Evolutionary conservation across 1,140 invertebrate species (phyloP), one percentile per base, ranked within the genome.

Genomic region (Trichonephila clavata): DNA sequence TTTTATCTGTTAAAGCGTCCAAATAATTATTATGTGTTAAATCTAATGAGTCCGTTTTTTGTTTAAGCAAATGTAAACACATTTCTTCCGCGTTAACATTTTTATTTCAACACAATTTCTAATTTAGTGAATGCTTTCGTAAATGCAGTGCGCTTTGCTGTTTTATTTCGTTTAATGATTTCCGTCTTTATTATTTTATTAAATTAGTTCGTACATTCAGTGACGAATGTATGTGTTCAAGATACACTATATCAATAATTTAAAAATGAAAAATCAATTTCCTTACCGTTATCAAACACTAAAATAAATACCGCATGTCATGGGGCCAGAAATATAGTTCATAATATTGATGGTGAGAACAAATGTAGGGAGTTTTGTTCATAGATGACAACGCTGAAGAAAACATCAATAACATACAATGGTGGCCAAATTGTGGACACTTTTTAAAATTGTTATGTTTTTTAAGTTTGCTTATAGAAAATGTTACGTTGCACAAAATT

Each of bases 21-120:
- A 86, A 86, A 86, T 63, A 86, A 61, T 86, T 63, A 86, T 86
- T 86, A 27, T 86, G 84, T 86, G 60, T 86, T 63, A 43, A 43
- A 14, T 86, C 84, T 63, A 86, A 63, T 32, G 84, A 27, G 24
- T 86, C 60, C 27, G 59, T 39, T 86, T 86, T 63, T 86, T 59
- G n/a, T 16, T 61, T 63, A 86, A 86, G 10, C 84, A 86, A 86
- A 86, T 86, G 16, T 63, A 86, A 86, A 86, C 84, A 63, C 84
- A 86, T 63, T 61, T 86, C 59, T 63, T 86, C 60, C 39, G 59
- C 60, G 60, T 86, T 7, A 86, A 59, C 21, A 61, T 86, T 86
- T 86, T 86, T 59, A 86, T 86, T 20, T 3, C 27, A 86, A 86
- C 77, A 20, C 39, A 39, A 7, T 81, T 32, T 81, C 24, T 81